These are phyloP conservation scores for Psittacula echo DNA, from an alignment of 2,797 vertebrate genomes.

Conservation along the genomic window DNA sequence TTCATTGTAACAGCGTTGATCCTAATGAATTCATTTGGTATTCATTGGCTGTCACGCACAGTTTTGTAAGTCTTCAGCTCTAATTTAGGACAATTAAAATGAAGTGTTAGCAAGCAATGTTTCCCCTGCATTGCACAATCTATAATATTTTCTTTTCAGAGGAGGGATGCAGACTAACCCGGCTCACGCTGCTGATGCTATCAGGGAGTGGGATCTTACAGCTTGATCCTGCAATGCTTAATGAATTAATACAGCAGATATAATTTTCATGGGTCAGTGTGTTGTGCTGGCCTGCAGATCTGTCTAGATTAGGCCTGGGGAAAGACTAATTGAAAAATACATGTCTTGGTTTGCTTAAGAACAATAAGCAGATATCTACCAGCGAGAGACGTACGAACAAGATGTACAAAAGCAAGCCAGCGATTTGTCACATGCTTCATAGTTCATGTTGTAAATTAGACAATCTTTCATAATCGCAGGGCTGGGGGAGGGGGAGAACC, in stretches of 20 bases:
- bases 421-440: constrained; percentile 87
- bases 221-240: constrained; percentile 69
- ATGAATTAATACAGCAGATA: constrained; percentile 79
- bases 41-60: constrained; percentile 68
- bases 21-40: constrained; percentile 70
- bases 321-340: constrained; percentile 77
- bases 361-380: constrained; percentile 69
- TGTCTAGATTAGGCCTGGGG: constrained; percentile 69
- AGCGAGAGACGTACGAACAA: constrained; percentile 56
- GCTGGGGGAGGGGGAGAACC: constrained; percentile 79
- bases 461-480: constrained; percentile 93
- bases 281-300: constrained; percentile 73
- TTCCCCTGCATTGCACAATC: constrained; percentile 66
- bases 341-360: constrained; percentile 74
- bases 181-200: constrained; percentile 51
- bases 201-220: constrained; percentile 60
- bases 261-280: constrained; percentile 79
- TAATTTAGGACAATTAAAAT: constrained; percentile 80
- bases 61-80: constrained; percentile 75
- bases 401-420: constrained; percentile 86
- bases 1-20: constrained; percentile 59
- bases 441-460: constrained; percentile 88
- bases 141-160: constrained; percentile 71
- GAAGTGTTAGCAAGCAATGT: constrained; percentile 75
- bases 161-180: constrained; percentile 69